Conservation (phyloP, 2,113 vertebrate species). For the Mormyrus lacerda region DNA sequence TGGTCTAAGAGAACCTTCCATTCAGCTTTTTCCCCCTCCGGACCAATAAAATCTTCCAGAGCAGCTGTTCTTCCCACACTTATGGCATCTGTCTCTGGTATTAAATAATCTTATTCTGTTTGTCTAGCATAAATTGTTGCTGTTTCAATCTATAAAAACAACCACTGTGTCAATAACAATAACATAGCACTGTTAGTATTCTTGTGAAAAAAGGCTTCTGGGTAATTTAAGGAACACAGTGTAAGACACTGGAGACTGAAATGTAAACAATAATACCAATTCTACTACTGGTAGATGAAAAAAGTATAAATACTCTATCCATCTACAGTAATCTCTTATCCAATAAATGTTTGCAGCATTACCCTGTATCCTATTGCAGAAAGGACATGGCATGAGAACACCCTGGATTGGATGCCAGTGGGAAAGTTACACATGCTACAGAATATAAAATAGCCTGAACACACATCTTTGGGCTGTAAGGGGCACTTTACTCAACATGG, state of each 20-base stretch:
- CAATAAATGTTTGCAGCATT: not conserved
- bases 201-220: not conserved
- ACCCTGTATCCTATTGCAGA: not conserved
- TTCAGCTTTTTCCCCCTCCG: not conserved
- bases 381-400: not conserved
- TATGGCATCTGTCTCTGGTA: constrained; percentile 1
- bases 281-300: not conserved
- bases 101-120: constrained; percentile 6
- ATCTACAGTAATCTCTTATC: not conserved
- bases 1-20: constrained; percentile 3
- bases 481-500: not conserved
- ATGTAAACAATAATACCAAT: not conserved
- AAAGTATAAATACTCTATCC: not conserved
- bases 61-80: constrained; percentile 10
- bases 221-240: not conserved
- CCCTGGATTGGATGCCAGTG: not conserved
- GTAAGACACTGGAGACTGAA: not conserved
- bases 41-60: not conserved
- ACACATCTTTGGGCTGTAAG: not conserved
- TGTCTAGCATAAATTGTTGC: constrained; percentile 6
- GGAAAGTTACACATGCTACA: not conserved
- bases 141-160: not conserved
- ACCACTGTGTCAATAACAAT: not conserved
- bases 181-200: not conserved
- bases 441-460: not conserved